Percentiles rank a stretch among this genome's conserved stretches.
Evolutionary conservation across 2,797 vertebrate species (phyloP).

Genomic region (Alca torda): DNA sequence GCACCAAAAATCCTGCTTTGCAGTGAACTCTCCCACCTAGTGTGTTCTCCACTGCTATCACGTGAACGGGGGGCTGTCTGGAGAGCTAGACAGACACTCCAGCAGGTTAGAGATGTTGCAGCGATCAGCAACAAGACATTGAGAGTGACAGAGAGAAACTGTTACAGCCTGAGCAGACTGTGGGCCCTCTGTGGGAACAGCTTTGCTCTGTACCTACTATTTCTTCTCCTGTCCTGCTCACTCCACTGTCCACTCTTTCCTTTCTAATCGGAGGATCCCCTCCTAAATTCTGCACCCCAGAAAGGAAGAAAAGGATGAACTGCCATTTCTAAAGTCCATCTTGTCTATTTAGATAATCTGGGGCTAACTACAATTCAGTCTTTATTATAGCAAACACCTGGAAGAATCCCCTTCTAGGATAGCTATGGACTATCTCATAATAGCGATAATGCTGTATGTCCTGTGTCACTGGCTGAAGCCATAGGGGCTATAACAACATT

Average conservation of each 20-base stretch:
- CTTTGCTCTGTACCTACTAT: not conserved
- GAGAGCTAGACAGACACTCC: not conserved
- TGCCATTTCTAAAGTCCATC: not conserved
- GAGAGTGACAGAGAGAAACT: not conserved
- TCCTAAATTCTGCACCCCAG: not conserved
- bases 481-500: not conserved
- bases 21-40: not conserved
- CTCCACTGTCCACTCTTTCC: not conserved
- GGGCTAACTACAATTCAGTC: not conserved
- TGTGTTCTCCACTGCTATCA: not conserved
- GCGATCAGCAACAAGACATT: accelerated
- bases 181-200: not conserved
- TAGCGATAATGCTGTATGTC: not conserved
- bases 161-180: not conserved
- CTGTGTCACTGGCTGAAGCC: not conserved
- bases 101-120: not conserved
- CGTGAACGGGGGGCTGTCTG: not conserved
- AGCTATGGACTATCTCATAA: not conserved
- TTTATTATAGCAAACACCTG: not conserved
- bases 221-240: not conserved
- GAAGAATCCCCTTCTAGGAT: not conserved
- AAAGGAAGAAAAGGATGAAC: not conserved
- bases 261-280: not conserved
- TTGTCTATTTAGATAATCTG: not conserved
- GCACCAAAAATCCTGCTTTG: not conserved